Evolutionary conservation across 1,140 invertebrate species (phyloP).

Genomic region (Drosophila burlai): DNA sequence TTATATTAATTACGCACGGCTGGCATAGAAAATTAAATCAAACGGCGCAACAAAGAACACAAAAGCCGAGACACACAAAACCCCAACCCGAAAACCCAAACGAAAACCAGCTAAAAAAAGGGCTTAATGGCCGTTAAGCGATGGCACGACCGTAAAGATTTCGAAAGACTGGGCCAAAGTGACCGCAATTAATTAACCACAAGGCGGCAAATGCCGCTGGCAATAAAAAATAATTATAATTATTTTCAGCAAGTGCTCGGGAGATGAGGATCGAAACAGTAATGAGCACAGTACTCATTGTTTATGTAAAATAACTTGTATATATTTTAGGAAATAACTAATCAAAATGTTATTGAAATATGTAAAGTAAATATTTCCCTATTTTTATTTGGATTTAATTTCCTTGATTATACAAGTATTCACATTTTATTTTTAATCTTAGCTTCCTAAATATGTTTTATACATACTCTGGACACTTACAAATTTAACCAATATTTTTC

Average conservation of each 20-base stretch:
- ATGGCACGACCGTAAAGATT: constrained; percentile 60
- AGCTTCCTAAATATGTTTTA: background rate
- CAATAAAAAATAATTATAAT: constrained; percentile 75
- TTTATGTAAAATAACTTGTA: background rate
- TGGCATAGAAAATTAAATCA: constrained; percentile 72
- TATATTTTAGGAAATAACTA: background rate
- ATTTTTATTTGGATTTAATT: background rate
- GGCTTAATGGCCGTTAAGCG: constrained; percentile 72
- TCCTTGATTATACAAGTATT: no score
- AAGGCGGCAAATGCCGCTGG: constrained; percentile 53
- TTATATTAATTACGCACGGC: constrained; percentile 53
- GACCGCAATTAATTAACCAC: constrained; percentile 81
- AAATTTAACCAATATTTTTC: background rate
- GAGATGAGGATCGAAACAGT: background rate
- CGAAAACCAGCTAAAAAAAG: constrained; percentile 32
- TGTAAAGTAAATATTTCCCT: background rate
- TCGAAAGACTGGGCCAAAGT: constrained; percentile 37
- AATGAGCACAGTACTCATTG: background rate
- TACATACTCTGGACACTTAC: background rate
- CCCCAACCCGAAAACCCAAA: constrained; percentile 1
- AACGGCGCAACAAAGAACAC: constrained; percentile 42
- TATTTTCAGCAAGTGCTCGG: constrained; percentile 39
- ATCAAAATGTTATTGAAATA: background rate
- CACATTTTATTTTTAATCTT: background rate
- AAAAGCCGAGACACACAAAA: constrained; percentile 29